Evolutionary conservation across 2,113 vertebrate genomes (phyloP).

Genomic region (Amblyornis subalaris): DNA sequence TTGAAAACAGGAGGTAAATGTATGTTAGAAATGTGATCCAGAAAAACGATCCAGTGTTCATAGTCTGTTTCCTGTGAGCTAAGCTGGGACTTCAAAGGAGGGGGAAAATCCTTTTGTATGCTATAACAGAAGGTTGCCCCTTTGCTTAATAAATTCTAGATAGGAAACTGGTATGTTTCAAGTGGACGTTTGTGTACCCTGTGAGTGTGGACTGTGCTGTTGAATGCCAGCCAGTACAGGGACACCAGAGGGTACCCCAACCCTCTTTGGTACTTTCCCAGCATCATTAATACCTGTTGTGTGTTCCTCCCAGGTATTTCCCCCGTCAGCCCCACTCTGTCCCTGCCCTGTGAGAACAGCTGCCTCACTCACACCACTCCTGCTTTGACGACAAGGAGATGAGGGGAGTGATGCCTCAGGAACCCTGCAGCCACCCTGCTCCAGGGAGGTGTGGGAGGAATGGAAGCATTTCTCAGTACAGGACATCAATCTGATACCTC

Average conservation of each 20-base stretch:
- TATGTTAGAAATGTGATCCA: neutral
- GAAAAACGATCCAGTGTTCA: neutral
- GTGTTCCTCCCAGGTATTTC: neutral
- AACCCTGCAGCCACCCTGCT: neutral
- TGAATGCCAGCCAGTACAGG: neutral
- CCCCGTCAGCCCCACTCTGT: neutral
- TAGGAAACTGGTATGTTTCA: neutral
- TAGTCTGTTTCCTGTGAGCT: neutral
- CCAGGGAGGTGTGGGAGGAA: neutral
- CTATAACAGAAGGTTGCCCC: neutral
- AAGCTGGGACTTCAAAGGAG: neutral
- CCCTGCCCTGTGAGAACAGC: neutral
- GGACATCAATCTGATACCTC: rapidly evolving
- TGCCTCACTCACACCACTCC: neutral
- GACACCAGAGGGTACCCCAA: neutral
- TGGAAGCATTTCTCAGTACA: neutral
- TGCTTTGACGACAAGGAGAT: neutral
- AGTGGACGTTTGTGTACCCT: neutral
- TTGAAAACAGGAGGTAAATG: neutral
- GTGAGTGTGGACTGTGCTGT: neutral
- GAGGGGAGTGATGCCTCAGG: neutral
- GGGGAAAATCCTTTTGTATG: neutral
- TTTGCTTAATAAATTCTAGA: neutral
- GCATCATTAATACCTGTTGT: no score
- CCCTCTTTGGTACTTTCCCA: neutral